These are phyloP conservation scores for Leucophenga maculata DNA, from an alignment of 2,888 invertebrate genomes.

Conservation along the genomic window DNA sequence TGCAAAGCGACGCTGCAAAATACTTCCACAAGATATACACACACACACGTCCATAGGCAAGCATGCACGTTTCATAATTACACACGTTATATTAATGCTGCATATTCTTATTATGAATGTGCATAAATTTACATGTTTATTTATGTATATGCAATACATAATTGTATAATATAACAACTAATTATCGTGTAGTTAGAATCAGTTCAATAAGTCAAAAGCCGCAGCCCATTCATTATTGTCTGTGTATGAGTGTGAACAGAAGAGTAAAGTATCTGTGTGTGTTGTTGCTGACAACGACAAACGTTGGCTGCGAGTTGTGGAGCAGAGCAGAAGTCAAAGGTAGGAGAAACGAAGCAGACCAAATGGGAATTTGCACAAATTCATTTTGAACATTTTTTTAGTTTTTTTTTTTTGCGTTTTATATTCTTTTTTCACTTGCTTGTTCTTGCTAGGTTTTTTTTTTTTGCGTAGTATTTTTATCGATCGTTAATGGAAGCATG, in stretches of 20 bases:
- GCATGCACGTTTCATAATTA: conserved; percentile 1
- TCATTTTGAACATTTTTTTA: conserved; percentile 49
- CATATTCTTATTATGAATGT: background rate
- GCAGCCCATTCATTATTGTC: background rate
- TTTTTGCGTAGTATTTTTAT: conserved; percentile 71
- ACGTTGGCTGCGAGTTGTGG: background rate
- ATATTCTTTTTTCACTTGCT: no score
- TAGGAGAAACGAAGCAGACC: background rate
- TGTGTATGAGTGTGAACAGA: no score
- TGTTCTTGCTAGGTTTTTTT: conserved; percentile 31
- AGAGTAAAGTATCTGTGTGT: background rate
- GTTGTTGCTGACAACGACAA: conserved; percentile 15
- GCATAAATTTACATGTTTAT: background rate
- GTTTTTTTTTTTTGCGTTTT: conserved; percentile 5
- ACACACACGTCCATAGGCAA: background rate
- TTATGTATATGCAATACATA: background rate
- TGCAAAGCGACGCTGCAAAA: background rate
- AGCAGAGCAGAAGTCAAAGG: no score
- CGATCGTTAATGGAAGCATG: conserved; percentile 58
- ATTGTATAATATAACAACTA: conserved; percentile 1
- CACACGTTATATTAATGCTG: background rate
- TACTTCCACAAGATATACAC: background rate
- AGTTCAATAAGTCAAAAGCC: conserved; percentile 2
- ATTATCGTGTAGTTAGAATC: conserved; percentile 7
- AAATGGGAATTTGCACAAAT: conserved; percentile 56